phyloP scores from a whole-genome alignment of 2,888 invertebrate genomes.

The Agrochola macilenta region DNA sequence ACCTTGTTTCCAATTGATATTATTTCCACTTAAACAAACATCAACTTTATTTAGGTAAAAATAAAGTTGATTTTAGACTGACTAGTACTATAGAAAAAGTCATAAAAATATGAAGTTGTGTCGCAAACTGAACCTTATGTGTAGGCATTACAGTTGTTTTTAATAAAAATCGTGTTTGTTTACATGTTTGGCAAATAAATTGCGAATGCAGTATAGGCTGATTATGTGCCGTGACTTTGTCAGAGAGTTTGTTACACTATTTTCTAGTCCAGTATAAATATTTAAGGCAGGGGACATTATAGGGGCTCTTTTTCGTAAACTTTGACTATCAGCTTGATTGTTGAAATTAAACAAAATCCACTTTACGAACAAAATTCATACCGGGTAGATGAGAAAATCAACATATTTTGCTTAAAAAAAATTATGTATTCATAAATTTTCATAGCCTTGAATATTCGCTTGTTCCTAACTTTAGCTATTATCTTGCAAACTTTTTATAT shows the following conservation, averaged over 20 bases:
- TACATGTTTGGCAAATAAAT: too few relatives aligned
- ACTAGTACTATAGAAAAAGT: too few relatives aligned
- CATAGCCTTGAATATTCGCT: conserved; percentile 4
- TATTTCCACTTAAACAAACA: too few relatives aligned
- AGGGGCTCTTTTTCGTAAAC: background rate
- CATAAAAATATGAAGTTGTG: too few relatives aligned
- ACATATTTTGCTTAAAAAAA: conserved; percentile 7
- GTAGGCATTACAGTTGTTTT: too few relatives aligned
- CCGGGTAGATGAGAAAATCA: background rate
- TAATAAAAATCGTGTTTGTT: too few relatives aligned
- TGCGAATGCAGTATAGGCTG: too few relatives aligned
- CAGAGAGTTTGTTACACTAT: background rate
- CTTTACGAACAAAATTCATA: background rate
- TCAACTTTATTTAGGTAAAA: too few relatives aligned
- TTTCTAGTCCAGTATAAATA: background rate
- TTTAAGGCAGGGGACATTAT: background rate
- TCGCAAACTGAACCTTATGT: too few relatives aligned
- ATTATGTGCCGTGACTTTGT: background rate
- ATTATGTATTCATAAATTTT: conserved; percentile 18
- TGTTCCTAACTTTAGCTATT: conserved; percentile 18
- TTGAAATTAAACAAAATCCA: background rate
- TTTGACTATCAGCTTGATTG: background rate
- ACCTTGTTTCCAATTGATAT: too few relatives aligned
- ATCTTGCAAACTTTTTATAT: conserved; percentile 10
- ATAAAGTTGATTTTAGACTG: too few relatives aligned